Base-by-base conservation (phyloP, 92 coral and sea anemone genomes). In the Palythoa grandis region DNA sequence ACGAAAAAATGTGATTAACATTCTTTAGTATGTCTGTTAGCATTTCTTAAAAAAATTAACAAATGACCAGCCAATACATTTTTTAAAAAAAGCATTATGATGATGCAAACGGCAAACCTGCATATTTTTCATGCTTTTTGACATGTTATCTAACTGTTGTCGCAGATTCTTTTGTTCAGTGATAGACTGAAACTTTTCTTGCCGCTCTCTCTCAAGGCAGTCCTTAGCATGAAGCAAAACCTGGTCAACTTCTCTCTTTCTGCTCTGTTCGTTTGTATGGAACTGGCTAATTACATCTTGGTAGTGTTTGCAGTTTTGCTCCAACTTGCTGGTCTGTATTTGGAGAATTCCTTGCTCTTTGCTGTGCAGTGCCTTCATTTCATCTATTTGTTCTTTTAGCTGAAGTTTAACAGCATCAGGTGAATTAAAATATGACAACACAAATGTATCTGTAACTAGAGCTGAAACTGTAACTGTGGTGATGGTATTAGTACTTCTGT, bases 171-270 rank as follows among this genome's bases (percentile, higher is more conserved):
- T 96, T 63, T 92, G 98, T 70, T 96, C 98, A 8, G 98, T 89
- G 23, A 96, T 95, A 37, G 98, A 95, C 61, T 92, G 95, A n/a
- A 94, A 82, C 76, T 96, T 96, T 72, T 96, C 98, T 22, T 90
- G 95, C 12, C 98, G 84, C 76, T 96, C 98, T 74, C 96, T 72
- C 78, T 96, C 98, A n/a, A 94, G 87, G 54, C 91, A 89, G 25
- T 94, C 94, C 86, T 79, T 86, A 4, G 96, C 98, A 37, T 94
- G 94, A 85, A 89, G 88, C 56, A 96, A 84, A 40, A 95, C 92
- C 85, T 88, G 93, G 83, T 96, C 98, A 65, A 91, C 90, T 35
- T 96, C 98, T 67, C 95, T 95, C 61, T 92, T 96, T 54, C 95
- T 92, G 58, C 89, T 93, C 19, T 92, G 94, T 65, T 96, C 99